Base-by-base conservation (phyloP, 2,888 invertebrate species). In the Electrophaes corylata region DNA sequence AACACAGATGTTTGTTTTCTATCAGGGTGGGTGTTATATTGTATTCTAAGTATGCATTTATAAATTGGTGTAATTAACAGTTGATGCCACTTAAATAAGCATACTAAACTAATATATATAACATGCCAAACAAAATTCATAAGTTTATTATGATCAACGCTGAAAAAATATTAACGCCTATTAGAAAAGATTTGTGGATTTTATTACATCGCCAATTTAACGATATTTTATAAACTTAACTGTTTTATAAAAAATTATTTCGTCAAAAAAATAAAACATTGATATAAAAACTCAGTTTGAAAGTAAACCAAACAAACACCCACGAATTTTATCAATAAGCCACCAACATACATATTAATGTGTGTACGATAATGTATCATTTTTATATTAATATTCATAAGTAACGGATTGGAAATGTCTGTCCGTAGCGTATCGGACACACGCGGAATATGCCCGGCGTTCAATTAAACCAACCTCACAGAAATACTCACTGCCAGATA, bases 331-430 rank as follows among this genome's bases (percentile, higher is more conserved):
- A 50, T 31, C 23, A 43, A 35, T 16, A 35, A 43, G 14, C 23
- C 31, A 23, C 12, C 26, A 6, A 11, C 52, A 72, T 69, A 68
- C 61, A 73, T 72, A 75, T 71, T 69, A 67, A 69, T 71, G 64
- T 26, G 35, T 50, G 60, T 47, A 57, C 54, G 69, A 73, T 78
- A 80, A 79, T 79, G 71, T 75, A 76, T 83, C 78, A 79, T 78
- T 80, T 78, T 78, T 77, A 71, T 76, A 78, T 81, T 76, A 81
- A 83, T 81, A 83, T 83, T 75, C 78, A 76, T 72, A 68, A 18
- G 65, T 45, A 70, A 58, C 65, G 72, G 70, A 75, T 75, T 72
- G 77, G 64, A 68, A 61, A 70, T 76, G 81, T 81, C 78, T 70
- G 58, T 60, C 64, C 57, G 57, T 75, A 75, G 76, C 74, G 70